Conservation (phyloP, 2,888 invertebrate species). For the Diaphora mendica region DNA sequence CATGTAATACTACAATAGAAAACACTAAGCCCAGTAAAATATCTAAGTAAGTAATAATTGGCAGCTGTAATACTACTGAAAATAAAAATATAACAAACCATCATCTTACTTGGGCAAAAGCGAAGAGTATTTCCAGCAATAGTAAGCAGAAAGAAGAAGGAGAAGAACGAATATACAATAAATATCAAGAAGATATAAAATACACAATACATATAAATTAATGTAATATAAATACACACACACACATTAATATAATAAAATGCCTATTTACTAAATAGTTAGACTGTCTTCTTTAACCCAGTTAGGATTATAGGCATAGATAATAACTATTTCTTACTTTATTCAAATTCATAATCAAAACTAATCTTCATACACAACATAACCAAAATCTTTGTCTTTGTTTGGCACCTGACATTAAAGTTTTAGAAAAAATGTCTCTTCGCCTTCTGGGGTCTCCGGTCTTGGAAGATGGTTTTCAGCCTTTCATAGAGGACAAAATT, state of each 20-base stretch:
- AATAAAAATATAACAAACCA: conserved; percentile 36
- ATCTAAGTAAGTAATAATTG: background rate
- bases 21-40: background rate
- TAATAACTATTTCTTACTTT: too few relatives aligned
- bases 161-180: conserved; percentile 31
- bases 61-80: conserved; percentile 4
- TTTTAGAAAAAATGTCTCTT: too few relatives aligned
- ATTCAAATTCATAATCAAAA: too few relatives aligned
- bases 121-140: conserved; percentile 47
- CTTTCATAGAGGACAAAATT: too few relatives aligned
- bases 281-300: background rate
- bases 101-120: conserved; percentile 60
- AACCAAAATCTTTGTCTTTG: too few relatives aligned
- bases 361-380: too few relatives aligned
- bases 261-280: background rate
- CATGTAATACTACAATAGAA: too few relatives aligned
- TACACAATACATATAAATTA: background rate
- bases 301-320: too few relatives aligned
- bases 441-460: too few relatives aligned
- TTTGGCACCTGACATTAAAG: too few relatives aligned
- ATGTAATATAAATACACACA: background rate
- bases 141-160: conserved; percentile 54
- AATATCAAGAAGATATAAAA: conserved; percentile 3
- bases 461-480: too few relatives aligned
- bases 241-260: background rate